Evolutionary conservation across 2,113 vertebrate genomes (phyloP).

Genomic region (Pelecanoides urinatrix): DNA sequence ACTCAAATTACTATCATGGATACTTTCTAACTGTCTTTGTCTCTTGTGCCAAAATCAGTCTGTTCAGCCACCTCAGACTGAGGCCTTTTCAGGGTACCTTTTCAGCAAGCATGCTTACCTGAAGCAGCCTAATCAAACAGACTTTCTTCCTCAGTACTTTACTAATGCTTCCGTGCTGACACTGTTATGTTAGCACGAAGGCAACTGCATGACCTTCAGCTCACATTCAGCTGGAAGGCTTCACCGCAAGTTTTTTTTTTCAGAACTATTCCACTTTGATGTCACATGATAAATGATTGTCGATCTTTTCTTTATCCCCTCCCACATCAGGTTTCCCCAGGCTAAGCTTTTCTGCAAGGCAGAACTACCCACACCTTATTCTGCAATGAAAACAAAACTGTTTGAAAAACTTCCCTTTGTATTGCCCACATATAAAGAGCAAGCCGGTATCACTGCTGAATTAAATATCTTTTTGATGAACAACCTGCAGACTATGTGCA

Average conservation of each 20-base stretch:
- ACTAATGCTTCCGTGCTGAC: neutral
- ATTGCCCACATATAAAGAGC: neutral
- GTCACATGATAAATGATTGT: neutral
- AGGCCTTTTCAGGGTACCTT: neutral
- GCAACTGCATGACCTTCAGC: neutral
- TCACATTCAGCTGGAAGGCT: neutral
- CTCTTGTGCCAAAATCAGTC: neutral
- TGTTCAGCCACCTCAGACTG: neutral
- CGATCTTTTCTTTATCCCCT: conserved; percentile 12
- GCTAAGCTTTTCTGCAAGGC: conserved; percentile 33
- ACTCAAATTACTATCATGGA: neutral
- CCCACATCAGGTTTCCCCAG: conserved; percentile 33
- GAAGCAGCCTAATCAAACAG: neutral
- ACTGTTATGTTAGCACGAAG: neutral
- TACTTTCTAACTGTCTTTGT: neutral
- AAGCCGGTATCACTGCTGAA: neutral
- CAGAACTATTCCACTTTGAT: neutral
- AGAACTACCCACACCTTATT: conserved; percentile 23
- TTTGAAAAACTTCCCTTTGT: conserved; percentile 45
- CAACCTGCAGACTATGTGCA: neutral
- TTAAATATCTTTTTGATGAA: neutral
- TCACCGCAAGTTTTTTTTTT: neutral
- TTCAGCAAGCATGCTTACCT: neutral
- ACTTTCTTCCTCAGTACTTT: neutral
- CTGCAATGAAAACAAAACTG: conserved; percentile 24